A percentile compares a stretch with the other conserved stretches of the same genome.
Conservation (phyloP, 2,888 invertebrate species). For the Epirrita christyi region DNA sequence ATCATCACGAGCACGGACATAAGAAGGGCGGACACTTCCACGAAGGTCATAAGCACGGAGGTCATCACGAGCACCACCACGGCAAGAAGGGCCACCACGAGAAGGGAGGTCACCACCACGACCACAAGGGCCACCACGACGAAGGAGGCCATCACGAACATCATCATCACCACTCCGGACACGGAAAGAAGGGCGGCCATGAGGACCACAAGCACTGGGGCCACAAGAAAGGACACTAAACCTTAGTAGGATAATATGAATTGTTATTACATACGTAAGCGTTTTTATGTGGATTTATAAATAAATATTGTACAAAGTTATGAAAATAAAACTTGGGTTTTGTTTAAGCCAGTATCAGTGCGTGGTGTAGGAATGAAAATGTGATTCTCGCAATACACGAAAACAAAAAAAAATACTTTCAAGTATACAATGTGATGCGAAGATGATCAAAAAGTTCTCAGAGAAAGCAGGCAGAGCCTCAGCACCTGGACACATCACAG, state of each 20-base stretch:
- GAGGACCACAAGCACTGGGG: conserved; percentile 93
- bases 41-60: conserved; percentile 90
- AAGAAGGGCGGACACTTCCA: conserved; percentile 93
- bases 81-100: conserved; percentile 92
- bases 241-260: conserved; percentile 16
- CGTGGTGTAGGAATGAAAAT: too few relatives aligned
- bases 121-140: conserved; percentile 91
- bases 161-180: conserved; percentile 88
- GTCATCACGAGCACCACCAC: conserved; percentile 91
- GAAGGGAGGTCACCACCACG: conserved; percentile 91
- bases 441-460: too few relatives aligned
- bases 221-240: conserved; percentile 82
- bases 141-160: conserved; percentile 91
- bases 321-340: not conserved
- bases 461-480: too few relatives aligned
- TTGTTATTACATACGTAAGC: conserved; percentile 32
- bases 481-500: too few relatives aligned
- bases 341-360: not conserved
- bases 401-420: too few relatives aligned
- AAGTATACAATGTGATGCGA: too few relatives aligned
- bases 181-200: conserved; percentile 91
- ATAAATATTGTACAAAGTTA: conserved; percentile 2
- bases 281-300: conserved; percentile 16
- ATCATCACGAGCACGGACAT: conserved; percentile 90
- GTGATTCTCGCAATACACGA: too few relatives aligned